Evolutionary conservation across 1,140 invertebrate species (phyloP), one percentile per base, ranked within the genome.

Genomic region (Neodiprion fabricii): DNA sequence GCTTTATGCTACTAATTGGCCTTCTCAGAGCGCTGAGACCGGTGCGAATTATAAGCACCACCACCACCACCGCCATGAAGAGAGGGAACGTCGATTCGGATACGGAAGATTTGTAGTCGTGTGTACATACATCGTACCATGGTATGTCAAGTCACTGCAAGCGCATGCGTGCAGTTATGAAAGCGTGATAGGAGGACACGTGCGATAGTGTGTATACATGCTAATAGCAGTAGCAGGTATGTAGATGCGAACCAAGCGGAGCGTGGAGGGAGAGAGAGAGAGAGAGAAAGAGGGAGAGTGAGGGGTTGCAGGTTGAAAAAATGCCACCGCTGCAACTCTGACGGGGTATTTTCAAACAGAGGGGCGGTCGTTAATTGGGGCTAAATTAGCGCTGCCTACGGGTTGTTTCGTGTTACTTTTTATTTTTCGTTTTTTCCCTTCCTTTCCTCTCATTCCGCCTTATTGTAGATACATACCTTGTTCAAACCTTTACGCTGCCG

Each of bases 1-100:
- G 86, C 86, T 88, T 88, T 87, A 84, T 87, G 85, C 85, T 86
- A 83, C 86, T 89, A 89, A 89, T 89, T 89, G 87, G 86, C 86
- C 85, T 86, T 84, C 86, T 85, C 86, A 83, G 84, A 87, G 82
- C 78, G 75, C 80, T 79, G 79, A 84, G 83, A 84, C 80, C 82
- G 81, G 80, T 78, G 83, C 83, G 83, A 87, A 85, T 87, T 85
- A 87, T 87, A 88, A 87, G 86, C 86, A 83, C 70, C 53, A 17
- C 11, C 28, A 17, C 11, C 28, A 40, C 28, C 28, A 17, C 11
- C 53, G 9, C 9, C 53, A 61, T 40, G 28, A 40, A 40, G 2
- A 40, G 28, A 40, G 28, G 28, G 2, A 40, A 40, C 28, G 28
- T 40, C 28, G 28, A 40, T 40, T 40, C 28, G 28, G 28, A 40